Evolutionary conservation across 2,113 vertebrate genomes (phyloP).

Genomic region (Tragelaphus scriptus): DNA sequence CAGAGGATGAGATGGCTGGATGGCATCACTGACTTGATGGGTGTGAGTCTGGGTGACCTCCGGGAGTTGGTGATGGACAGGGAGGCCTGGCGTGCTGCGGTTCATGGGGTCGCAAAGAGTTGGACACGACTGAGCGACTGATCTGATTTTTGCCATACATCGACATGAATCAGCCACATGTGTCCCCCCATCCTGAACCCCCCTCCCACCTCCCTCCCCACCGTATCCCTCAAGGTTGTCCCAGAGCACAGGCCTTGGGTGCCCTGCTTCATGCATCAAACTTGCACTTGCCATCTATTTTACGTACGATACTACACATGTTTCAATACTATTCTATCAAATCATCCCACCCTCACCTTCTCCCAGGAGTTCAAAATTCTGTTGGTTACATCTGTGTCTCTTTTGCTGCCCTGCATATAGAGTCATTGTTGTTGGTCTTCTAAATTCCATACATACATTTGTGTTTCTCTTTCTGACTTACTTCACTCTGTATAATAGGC

Average conservation of each 20-base stretch:
- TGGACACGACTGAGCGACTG: too few relatives aligned
- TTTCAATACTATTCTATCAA: not conserved
- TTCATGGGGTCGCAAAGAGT: too few relatives aligned
- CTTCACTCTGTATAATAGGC: not conserved
- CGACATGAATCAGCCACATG: not conserved
- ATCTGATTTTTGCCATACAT: not conserved
- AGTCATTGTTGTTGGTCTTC: not conserved
- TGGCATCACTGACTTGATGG: too few relatives aligned
- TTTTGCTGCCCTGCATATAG: not conserved
- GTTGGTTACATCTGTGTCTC: not conserved
- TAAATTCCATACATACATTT: not conserved
- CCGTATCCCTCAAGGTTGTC: not conserved
- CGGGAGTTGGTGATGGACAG: too few relatives aligned
- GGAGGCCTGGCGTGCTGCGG: too few relatives aligned
- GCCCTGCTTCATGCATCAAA: not conserved
- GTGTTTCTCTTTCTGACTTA: not conserved
- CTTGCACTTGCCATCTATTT: not conserved
- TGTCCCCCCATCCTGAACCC: not conserved
- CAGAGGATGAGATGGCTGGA: too few relatives aligned
- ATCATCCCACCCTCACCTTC: not conserved
- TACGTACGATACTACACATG: not conserved
- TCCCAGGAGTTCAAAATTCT: not conserved
- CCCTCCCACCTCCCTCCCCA: not conserved
- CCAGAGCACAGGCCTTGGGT: not conserved
- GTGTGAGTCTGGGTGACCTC: too few relatives aligned